Evolutionary conservation across 2,888 invertebrate genomes (phyloP), one percentile per base, ranked within the genome.

Genomic region (Parnassius orleans): DNA sequence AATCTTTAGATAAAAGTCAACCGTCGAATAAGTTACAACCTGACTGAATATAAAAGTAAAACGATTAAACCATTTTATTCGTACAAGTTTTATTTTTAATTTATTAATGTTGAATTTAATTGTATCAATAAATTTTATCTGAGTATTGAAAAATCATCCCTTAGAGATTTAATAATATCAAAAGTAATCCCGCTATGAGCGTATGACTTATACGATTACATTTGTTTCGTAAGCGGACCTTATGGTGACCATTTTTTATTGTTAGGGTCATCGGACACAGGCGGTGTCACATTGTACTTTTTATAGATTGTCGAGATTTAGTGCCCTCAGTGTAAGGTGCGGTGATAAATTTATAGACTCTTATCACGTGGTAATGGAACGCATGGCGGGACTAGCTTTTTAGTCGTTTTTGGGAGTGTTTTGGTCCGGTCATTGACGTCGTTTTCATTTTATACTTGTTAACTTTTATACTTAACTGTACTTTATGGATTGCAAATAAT

Each of bases 281-380:
- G 68, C 74, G 72, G 80, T 84, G 84, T 79, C 78, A 80, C 81
- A 87, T 79, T 77, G 79, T 79, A 72, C 74, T 77, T 75, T 71
- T 73, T 76, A 78, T 78, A 78, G 79, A 79, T 78, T 74, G 74
- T 74, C 65, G 75, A 83, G 84, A 86, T 85, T 86, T 86, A 86
- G 77, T 75, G 76, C 71, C 72, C 64, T 66, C 66, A 62, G 63
- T 66, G 73, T 77, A 72, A 77, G 77, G 77, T 73, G 73, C 72
- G 80, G 84, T 85, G 87, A 87, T 88, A 87, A 86, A 89, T 89
- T 85, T 88, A 87, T 86, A 76, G 80, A 69, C 68, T 71, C 82
- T 89, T 89, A 89, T 87, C 89, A 84, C 72, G 75, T 72, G 74
- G 76, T 83, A 83, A 83, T 86, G 83, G 84, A 81, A 79, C 79